Evolutionary conservation across 2,888 invertebrate genomes (phyloP).

Genomic region (Drosophila hawaiiensis): DNA sequence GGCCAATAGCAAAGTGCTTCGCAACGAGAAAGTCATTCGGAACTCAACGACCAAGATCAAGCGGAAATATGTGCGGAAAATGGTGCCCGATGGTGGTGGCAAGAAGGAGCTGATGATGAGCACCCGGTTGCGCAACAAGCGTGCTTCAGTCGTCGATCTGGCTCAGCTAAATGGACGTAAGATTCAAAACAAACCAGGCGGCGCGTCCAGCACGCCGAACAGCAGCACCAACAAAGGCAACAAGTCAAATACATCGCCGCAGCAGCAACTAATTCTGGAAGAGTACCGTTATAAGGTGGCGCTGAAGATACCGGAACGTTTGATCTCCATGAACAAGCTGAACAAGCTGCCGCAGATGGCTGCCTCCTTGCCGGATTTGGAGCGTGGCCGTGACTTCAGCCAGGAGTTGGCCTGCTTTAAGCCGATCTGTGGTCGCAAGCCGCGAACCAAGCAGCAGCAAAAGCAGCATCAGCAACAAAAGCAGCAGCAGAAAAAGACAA

Average conservation of each 20-base stretch:
- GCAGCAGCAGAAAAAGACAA: conserved; percentile 25
- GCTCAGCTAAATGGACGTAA: conserved; percentile 78
- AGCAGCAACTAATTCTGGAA: conserved; percentile 86
- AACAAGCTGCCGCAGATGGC: conserved; percentile 87
- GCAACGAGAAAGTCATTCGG: conserved; percentile 84
- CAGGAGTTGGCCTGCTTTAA: conserved; percentile 61
- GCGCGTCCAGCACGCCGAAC: conserved; percentile 85
- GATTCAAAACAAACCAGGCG: conserved; percentile 26
- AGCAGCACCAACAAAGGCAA: conserved; percentile 81
- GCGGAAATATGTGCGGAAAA: conserved; percentile 81
- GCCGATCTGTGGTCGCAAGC: conserved; percentile 52
- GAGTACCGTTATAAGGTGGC: conserved; percentile 93
- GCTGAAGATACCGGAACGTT: conserved; percentile 91
- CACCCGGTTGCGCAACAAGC: conserved; percentile 75
- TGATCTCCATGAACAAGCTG: conserved; percentile 92
- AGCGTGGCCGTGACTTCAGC: conserved; percentile 85
- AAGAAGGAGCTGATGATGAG: conserved; percentile 69
- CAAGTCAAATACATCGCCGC: conserved; percentile 52
- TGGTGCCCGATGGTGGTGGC: conserved; percentile 54
- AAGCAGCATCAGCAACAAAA: conserved; percentile 10
- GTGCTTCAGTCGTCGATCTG: conserved; percentile 40
- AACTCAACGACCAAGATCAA: conserved; percentile 82
- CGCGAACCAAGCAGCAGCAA: conserved; percentile 27
- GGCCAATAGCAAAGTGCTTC: conserved; percentile 84
- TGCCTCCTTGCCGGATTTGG: conserved; percentile 91